Percentiles rank a stretch among this genome's conserved stretches.
phyloP scores from a whole-genome alignment of 2,113 vertebrate genomes.

The Miniopterus natalensis region DNA sequence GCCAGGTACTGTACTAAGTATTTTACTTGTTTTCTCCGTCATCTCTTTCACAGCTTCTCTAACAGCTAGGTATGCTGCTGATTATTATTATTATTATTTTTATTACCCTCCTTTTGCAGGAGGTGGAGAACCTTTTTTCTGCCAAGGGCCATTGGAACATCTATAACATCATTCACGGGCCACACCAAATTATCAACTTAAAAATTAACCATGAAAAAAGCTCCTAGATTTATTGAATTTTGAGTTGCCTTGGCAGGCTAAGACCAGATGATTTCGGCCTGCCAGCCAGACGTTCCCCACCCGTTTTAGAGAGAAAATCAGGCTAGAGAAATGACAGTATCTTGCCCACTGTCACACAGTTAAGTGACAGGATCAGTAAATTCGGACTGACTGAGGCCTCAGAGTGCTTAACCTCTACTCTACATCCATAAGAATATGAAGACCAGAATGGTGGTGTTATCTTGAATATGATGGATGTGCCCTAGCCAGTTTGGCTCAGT shows the following conservation, averaged over 20 bases:
- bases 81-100: background rate
- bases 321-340: background rate
- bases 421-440: background rate
- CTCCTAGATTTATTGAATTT: too few relatives aligned
- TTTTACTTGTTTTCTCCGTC: conserved; percentile 32
- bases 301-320: background rate
- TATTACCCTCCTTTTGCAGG: background rate
- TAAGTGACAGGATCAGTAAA: background rate
- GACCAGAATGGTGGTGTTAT: background rate
- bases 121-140: too few relatives aligned
- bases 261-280: too few relatives aligned
- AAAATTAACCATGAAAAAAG: too few relatives aligned
- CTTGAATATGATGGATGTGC: background rate
- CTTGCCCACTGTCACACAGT: background rate
- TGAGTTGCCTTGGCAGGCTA: too few relatives aligned
- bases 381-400: background rate
- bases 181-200: too few relatives aligned
- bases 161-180: too few relatives aligned
- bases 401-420: background rate
- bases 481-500: too few relatives aligned
- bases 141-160: too few relatives aligned
- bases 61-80: background rate
- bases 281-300: too few relatives aligned
- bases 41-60: background rate
- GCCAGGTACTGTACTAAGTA: background rate